A percentile compares a stretch with the other conserved stretches of the same genome.
Evolutionary conservation across 2,113 vertebrate genomes (phyloP).

Genomic region (Tragelaphus imberbis): DNA sequence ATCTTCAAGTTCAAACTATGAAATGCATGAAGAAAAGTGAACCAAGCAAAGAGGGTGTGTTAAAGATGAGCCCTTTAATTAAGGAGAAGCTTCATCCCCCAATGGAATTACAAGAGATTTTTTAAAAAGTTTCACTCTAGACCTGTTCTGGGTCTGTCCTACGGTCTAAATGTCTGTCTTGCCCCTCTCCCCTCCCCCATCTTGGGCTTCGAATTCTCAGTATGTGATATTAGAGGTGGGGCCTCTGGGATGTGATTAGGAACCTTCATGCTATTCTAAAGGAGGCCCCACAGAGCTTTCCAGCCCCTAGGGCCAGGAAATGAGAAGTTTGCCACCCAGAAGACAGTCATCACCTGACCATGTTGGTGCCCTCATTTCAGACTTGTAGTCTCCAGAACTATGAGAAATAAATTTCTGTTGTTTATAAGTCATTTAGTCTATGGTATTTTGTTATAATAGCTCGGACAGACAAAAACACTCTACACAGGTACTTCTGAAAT

Average conservation of each 20-base stretch:
- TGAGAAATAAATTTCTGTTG: neutral
- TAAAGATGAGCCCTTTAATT: neutral
- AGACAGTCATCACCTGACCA: neutral
- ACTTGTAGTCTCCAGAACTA: neutral
- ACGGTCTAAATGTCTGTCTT: neutral
- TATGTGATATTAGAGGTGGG: neutral
- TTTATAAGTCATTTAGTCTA: neutral
- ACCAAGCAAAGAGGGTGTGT: neutral
- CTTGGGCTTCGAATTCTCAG: neutral
- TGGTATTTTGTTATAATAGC: neutral
- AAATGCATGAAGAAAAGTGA: neutral
- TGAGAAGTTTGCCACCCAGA: neutral
- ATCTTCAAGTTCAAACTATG: neutral
- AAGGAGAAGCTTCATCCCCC: neutral
- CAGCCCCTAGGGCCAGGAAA: neutral
- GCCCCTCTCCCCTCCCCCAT: neutral
- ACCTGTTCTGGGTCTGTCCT: neutral
- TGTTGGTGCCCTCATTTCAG: neutral
- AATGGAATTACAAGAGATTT: neutral
- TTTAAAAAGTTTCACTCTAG: neutral
- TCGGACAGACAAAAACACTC: neutral
- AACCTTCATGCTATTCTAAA: neutral
- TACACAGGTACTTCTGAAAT: neutral
- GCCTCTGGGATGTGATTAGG: neutral
- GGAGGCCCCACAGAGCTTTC: neutral